These are phyloP conservation scores for Archilochus colubris DNA, from an alignment of 2,113 vertebrate species.

Conservation along the genomic window DNA sequence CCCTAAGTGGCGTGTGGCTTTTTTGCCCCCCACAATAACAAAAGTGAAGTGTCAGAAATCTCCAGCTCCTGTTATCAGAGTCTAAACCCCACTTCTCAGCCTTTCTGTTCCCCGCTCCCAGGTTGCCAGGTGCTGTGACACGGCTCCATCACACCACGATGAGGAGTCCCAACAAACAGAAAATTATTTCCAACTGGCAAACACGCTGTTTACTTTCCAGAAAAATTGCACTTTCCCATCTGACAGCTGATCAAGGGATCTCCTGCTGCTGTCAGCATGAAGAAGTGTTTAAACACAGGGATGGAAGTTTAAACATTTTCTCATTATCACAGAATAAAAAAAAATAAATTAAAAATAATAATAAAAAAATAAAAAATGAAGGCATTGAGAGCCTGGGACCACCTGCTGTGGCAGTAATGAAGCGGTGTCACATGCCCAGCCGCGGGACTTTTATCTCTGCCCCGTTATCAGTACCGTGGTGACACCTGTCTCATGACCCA, in stretches of 20 bases:
- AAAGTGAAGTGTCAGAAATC: slow-evolving; percentile 46
- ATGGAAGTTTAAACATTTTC: slow-evolving; percentile 85
- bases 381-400: slow-evolving; percentile 74
- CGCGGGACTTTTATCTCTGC: slow-evolving; percentile 81
- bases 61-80: slow-evolving; percentile 52
- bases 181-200: slow-evolving; percentile 80
- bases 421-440: slow-evolving; percentile 75
- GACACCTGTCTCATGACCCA: slow-evolving; percentile 82
- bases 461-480: slow-evolving; percentile 74
- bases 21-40: background rate
- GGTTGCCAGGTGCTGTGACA: slow-evolving; percentile 74
- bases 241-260: slow-evolving; percentile 85
- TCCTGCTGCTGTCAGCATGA: slow-evolving; percentile 81
- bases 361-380: slow-evolving; percentile 65
- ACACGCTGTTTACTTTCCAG: slow-evolving; percentile 82
- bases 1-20: background rate
- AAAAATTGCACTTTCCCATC: slow-evolving; percentile 78
- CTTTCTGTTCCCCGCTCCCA: slow-evolving; percentile 59
- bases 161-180: slow-evolving; percentile 78
- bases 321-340: slow-evolving; percentile 85
- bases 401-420: slow-evolving; percentile 82
- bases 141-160: slow-evolving; percentile 69
- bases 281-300: slow-evolving; percentile 82
- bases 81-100: slow-evolving; percentile 58
- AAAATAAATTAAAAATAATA: slow-evolving; percentile 71